Percentiles rank a stretch among this genome's conserved stretches.
Evolutionary conservation across 2,113 vertebrate species (phyloP).

Genomic region (Chrysemys picta): DNA sequence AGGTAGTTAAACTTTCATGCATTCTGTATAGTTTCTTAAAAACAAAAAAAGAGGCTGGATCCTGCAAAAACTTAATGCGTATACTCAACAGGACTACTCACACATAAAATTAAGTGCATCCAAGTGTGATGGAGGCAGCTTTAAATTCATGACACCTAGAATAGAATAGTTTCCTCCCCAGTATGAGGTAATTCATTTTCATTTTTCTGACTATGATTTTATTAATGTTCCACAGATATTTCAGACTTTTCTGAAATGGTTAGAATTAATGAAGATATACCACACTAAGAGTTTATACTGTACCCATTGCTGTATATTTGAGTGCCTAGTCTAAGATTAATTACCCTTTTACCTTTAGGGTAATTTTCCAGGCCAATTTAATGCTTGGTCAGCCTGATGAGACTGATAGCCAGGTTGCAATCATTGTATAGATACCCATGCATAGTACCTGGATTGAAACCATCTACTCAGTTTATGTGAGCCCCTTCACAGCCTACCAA

Average conservation of each 20-base stretch:
- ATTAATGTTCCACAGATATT: neutral
- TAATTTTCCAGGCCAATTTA: neutral
- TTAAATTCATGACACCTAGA: neutral
- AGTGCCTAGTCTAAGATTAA: neutral
- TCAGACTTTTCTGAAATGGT: neutral
- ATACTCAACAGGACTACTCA: neutral
- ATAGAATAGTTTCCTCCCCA: neutral
- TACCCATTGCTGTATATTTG: neutral
- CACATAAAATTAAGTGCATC: neutral
- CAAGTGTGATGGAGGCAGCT: neutral
- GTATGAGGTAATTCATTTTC: neutral
- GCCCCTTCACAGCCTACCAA: rapidly evolving
- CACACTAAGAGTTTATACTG: neutral
- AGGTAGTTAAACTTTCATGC: neutral
- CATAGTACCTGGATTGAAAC: neutral
- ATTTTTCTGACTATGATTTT: neutral
- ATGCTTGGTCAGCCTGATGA: neutral
- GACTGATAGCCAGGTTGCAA: neutral
- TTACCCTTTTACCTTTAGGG: too few relatives aligned
- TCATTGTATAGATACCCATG: neutral
- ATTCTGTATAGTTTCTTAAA: neutral
- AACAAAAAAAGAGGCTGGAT: neutral
- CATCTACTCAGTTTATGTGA: neutral
- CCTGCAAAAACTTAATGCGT: neutral
- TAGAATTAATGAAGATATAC: neutral